Evolutionary conservation across 2,888 invertebrate species (phyloP).

Genomic region (Drosophila kambysellisi): DNA sequence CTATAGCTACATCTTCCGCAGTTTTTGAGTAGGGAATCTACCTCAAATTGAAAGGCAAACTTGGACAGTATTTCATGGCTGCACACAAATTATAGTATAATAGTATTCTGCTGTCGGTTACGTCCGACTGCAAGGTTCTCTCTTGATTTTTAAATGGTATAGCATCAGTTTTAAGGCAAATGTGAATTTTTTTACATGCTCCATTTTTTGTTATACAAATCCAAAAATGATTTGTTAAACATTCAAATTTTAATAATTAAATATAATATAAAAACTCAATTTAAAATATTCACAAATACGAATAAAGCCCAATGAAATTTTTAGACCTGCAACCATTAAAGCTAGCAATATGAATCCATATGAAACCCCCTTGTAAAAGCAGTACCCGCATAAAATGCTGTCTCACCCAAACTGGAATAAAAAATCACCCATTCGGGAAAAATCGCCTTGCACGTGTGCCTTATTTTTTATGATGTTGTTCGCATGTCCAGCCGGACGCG

Average conservation of each 20-base stretch:
- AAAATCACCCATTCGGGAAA: constrained; percentile 16
- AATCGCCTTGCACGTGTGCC: constrained; percentile 67
- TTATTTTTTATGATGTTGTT: constrained; percentile 57
- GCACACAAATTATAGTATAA: no score
- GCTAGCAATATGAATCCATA: constrained; percentile 37
- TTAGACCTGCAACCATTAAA: constrained; percentile 17
- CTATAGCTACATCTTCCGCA: no score
- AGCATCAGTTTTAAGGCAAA: no score
- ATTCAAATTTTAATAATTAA: neutral
- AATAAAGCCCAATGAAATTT: neutral
- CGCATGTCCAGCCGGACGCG: constrained; percentile 72
- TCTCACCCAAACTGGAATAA: constrained; percentile 12
- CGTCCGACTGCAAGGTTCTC: no score
- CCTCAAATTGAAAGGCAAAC: no score
- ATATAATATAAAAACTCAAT: neutral
- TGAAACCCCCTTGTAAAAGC: constrained; percentile 27
- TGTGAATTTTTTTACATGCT: neutral
- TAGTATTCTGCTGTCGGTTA: no score
- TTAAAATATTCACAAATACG: neutral
- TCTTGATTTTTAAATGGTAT: no score
- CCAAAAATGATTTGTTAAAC: no score
- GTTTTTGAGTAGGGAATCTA: no score
- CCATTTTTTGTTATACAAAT: neutral
- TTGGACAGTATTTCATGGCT: no score
- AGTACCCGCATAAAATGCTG: constrained; percentile 17